Conservation (phyloP, 1,140 invertebrate species). For the Paramacrobiotus metropolitanus region DNA sequence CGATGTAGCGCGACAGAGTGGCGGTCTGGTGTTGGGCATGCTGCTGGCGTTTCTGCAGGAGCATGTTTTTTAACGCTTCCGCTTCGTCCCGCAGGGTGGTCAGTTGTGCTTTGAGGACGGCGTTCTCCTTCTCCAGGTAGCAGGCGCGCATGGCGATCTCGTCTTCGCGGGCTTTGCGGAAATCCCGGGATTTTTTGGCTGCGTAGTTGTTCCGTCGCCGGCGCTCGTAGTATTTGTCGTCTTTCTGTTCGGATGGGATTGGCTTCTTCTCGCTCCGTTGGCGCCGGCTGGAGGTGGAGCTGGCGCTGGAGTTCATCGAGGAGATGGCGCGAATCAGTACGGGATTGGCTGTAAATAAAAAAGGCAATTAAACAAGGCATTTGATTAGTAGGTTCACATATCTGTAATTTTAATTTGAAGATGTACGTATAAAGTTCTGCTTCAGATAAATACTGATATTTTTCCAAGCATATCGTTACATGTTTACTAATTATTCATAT, state of each 20-base stretch:
- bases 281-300: slow-evolving; percentile 28
- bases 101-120: slow-evolving; percentile 50
- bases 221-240: slow-evolving; percentile 65
- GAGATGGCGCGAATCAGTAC: background rate
- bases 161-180: slow-evolving; percentile 55
- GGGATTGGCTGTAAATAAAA: background rate
- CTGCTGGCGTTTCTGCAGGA: too few relatives aligned
- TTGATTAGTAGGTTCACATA: background rate
- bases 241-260: slow-evolving; percentile 59
- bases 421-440: background rate
- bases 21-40: too few relatives aligned
- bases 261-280: slow-evolving; percentile 58
- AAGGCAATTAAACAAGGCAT: background rate
- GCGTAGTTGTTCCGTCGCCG: slow-evolving; percentile 64
- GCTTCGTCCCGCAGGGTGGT: slow-evolving; percentile 52
- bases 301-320: slow-evolving; percentile 8
- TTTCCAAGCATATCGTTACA: background rate
- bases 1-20: too few relatives aligned
- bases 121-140: slow-evolving; percentile 59
- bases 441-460: background rate
- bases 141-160: slow-evolving; percentile 52
- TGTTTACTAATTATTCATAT: too few relatives aligned
- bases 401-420: background rate
- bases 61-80: too few relatives aligned
- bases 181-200: slow-evolving; percentile 66